Base-by-base conservation (phyloP, 2,888 invertebrate species). In the Sinelater perroti region DNA sequence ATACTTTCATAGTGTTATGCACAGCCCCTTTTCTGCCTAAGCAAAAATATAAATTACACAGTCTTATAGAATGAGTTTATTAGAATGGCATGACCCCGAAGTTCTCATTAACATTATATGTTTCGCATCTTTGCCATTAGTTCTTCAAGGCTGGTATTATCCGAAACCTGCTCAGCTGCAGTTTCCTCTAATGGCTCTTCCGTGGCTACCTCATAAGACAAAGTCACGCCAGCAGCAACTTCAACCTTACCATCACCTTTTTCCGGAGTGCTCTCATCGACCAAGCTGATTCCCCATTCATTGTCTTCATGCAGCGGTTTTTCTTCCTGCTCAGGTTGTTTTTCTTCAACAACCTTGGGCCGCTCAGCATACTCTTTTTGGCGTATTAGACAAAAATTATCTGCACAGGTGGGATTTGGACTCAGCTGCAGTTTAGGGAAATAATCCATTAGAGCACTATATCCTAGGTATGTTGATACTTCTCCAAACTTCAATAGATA, bases 361-460 rank as follows among this genome's bases (percentile, higher is more conserved):
- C 78, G 81, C 57, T 69, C 75, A 40, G 77, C 73, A 70, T 81
- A 84, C 71, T 91, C 90, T 52, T 78, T 73, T 72, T 94, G 93
- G 2, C 89, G 81, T 62, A 79, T 69, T 47, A 82, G 78, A 74
- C 99, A 99, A 73, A 85, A 83, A 0, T 72, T 76, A 74, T 99
- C 97, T 66, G 93, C 93, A 78, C 99, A 99, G 60, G 86, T 84
- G 0, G 90, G 85, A 81, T 99, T 99, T 0, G 99, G 98, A 79
- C 89, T 91, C 64, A 99, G 83, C 1, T 81, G 83, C 93, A 96
- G 94, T n/a, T 86, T 88, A 0, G 99, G 98, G 74, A 99, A 99
- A 81, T 92, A 98, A 76, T 99, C 99, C 59, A 88, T 88, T 69
- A 99, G 79, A 0, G 99, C 98, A 77, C 93, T 97, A 80, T 99